Base-by-base conservation (phyloP, 2,888 invertebrate genomes). In the Scelioninae gen. 1 region DNA sequence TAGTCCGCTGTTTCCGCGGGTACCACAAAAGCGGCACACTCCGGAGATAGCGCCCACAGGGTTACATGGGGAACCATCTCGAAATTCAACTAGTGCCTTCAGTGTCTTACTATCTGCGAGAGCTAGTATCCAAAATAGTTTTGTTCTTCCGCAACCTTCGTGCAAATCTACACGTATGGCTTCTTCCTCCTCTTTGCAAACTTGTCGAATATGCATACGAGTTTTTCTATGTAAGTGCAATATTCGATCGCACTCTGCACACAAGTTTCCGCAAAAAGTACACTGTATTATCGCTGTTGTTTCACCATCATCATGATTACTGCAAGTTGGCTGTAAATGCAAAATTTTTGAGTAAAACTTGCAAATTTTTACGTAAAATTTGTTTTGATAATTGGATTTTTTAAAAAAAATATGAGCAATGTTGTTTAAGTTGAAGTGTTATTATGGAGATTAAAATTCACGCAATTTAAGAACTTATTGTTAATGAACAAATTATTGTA, bases 111-210 rank as follows among this genome's bases (percentile, higher is more conserved):
- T 96, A 91, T 99, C 99, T 0, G 99, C 98, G 23, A 99, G 93
- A 0, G 98, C 96, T 88, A 98, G 93, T 6, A 99, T 94, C 98
- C 99, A 99, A 92, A 98, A 98, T 5, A 99, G 93, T 92, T 99
- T 98, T 0, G 98, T 98, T 43, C 99, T 94, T 0, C 99, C 99
- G 91, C 99, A 99, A 0, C 96, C 96, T 93, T 98, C 99, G 92
- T 99, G 99, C n/a, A 99, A 94, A 92, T 99, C 98, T 5, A 99
- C 97, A 83, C 97, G 96, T 82, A 99, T 98, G 0, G 98, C 97
- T 91, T 98, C 98, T 90, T 98, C 98, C 89, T 98, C 98, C 90
- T 98, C 98, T 92, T 98, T 98, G 93, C 98, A 98, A 16, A 97
- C 96, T 94, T 97, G 97, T 92, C 98, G 93, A 85, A 96, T 95